Evolutionary conservation across 2,888 invertebrate genomes (phyloP), one percentile per base, ranked within the genome.

Genomic region (Steinernema scapterisci): DNA sequence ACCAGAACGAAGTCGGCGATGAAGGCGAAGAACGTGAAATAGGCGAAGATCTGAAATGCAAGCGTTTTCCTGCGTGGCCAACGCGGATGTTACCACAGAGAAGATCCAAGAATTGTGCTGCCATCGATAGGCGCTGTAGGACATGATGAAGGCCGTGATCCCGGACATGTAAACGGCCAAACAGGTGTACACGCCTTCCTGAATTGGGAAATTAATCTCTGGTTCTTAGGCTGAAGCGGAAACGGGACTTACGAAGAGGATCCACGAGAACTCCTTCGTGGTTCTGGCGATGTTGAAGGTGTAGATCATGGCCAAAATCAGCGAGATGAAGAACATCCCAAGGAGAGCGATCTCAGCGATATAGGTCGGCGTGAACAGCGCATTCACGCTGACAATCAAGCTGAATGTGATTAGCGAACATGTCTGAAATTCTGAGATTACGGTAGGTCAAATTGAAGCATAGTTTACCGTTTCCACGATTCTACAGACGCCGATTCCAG

Each of bases 31-130:
- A 63, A 63, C 16, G 63, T 63, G 31, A 63, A 63, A 25, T 25
- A 63, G 11, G 63, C 63, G 31, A 63, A 63, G 6, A 63, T 63
- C 48, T 48, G 48, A 3, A 48, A 48, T 38, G 3, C 9, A 9
- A 3, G 9, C 38, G 9, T 38, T 38, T 6, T n/a, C n/a, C n/a
- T n/a, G n/a, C n/a, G n/a, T n/a, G n/a, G n/a, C n/a, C n/a, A n/a
- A n/a, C n/a, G n/a, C n/a, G n/a, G n/a, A n/a, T 16, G 7, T 48
- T 19, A 48, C 48, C 25, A 63, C 63, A 6, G 63, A 63, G 31
- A 63, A 63, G 63, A 63, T 63, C 63, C 63, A 63, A 16, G 63
- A 31, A 25, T 63, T 63, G 63, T 63, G 63, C 63, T 63, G 63
- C 63, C 63, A 63, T 25, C 63, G 63, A n/a, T 25, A 31, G 16